These are phyloP conservation scores for Theocolax elegans DNA, from an alignment of 1,140 invertebrate genomes.

Conservation along the genomic window DNA sequence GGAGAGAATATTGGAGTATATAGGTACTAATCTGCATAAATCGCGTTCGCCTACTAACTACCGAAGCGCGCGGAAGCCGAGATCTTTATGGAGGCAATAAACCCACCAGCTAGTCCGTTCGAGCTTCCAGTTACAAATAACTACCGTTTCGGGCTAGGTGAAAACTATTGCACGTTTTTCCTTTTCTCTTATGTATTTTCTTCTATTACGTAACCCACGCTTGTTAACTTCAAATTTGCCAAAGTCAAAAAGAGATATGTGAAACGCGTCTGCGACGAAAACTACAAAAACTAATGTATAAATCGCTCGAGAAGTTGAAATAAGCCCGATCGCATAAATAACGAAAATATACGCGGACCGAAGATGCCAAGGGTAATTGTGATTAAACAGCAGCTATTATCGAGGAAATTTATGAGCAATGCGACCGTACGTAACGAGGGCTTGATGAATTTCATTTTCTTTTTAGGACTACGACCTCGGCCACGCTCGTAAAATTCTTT, in stretches of 20 bases:
- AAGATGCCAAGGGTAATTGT: slow-evolving; percentile 52
- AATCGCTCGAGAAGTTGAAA: no score
- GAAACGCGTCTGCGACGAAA: no score
- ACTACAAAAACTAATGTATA: no score
- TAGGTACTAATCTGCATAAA: slow-evolving; percentile 55
- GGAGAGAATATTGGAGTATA: no score
- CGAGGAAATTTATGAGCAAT: slow-evolving; percentile 1
- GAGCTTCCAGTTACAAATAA: slow-evolving; percentile 57
- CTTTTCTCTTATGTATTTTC: no score
- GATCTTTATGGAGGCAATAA: slow-evolving; percentile 59
- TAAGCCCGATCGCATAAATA: no score
- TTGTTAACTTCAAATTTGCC: no score
- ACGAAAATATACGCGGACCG: no score
- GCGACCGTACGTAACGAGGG: background rate
- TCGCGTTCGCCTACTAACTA: background rate
- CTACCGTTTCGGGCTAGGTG: slow-evolving; percentile 42
- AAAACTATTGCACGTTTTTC: slow-evolving; percentile 50
- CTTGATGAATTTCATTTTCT: slow-evolving; percentile 13
- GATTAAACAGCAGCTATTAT: slow-evolving; percentile 47
- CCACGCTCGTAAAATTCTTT: background rate
- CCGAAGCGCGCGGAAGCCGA: slow-evolving; percentile 34
- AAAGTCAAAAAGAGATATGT: no score
- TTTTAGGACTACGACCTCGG: no score
- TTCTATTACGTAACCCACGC: no score
- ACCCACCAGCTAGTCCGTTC: slow-evolving; percentile 38